These are phyloP conservation scores for Cardiocondyla obscurior DNA, from an alignment of 1,140 invertebrate genomes.

Conservation along the genomic window DNA sequence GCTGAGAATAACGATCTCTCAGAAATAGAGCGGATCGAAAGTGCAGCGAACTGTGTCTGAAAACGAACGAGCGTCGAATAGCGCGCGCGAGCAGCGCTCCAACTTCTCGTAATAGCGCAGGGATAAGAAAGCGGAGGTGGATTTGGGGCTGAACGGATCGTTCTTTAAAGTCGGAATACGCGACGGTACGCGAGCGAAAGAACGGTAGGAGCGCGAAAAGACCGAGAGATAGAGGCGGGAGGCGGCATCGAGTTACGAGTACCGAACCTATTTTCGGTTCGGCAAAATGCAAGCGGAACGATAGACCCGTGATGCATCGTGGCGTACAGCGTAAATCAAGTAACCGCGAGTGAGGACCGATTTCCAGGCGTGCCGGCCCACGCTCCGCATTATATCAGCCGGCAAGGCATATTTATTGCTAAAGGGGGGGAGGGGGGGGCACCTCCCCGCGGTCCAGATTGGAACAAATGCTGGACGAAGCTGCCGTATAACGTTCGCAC, in stretches of 20 bases:
- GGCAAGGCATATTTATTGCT: conserved; percentile 80
- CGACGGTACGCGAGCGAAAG: not conserved
- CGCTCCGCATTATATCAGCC: conserved; percentile 81
- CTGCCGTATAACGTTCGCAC: conserved; percentile 43
- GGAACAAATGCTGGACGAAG: conserved; percentile 74
- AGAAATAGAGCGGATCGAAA: conserved; percentile 46
- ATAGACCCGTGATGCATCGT: conserved; percentile 78
- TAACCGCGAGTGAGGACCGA: conserved; percentile 75
- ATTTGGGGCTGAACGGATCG: conserved; percentile 53
- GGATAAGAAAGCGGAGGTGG: conserved; percentile 60
- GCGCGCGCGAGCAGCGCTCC: too few species aligned
- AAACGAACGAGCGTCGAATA: conserved; percentile 60
- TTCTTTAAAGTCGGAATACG: not conserved
- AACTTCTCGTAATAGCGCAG: not conserved
- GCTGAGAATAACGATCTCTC: conserved; percentile 43
- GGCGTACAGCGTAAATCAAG: conserved; percentile 81
- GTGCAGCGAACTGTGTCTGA: conserved; percentile 40
- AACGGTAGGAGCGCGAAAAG: not conserved
- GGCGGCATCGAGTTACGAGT: conserved; percentile 65
- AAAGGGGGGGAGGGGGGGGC: too few species aligned
- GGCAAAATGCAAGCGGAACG: conserved; percentile 76
- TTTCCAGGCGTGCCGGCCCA: conserved; percentile 78
- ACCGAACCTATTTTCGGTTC: conserved; percentile 74
- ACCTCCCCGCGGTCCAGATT: conserved; percentile 76
- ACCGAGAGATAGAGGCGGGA: conserved; percentile 7